phyloP scores from a whole-genome alignment of 64 coral and sea anemone genomes.

The Montipora efflorescens region DNA sequence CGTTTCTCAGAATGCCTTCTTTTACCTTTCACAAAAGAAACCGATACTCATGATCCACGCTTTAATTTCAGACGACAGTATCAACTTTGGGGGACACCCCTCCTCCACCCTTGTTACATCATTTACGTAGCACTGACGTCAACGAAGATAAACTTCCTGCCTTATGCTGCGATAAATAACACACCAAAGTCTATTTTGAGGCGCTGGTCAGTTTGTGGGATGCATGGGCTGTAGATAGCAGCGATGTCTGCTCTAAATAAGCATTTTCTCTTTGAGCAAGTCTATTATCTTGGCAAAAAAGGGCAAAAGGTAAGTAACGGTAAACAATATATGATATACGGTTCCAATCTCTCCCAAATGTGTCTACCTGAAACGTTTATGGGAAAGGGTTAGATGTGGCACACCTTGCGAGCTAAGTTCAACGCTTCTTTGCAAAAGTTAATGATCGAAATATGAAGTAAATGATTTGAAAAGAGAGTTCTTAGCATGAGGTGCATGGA shows the following conservation, averaged over 20 bases:
- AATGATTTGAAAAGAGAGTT: neutral
- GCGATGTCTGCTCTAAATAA: neutral
- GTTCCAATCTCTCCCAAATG: too few relatives aligned
- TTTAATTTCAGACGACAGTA: too few relatives aligned
- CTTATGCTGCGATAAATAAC: neutral
- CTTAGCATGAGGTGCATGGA: too few relatives aligned
- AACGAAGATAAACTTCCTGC: neutral
- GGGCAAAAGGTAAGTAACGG: neutral
- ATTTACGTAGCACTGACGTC: slow-evolving; percentile 19
- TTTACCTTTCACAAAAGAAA: too few relatives aligned
- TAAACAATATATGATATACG: neutral
- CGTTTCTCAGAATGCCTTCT: too few relatives aligned
- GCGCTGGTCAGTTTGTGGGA: neutral
- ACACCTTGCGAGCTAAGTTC: neutral
- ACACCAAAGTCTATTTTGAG: neutral
- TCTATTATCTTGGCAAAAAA: slow-evolving; percentile 1
- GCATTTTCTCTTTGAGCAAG: neutral
- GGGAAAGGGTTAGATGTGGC: neutral
- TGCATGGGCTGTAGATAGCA: neutral
- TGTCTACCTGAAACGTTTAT: neutral
- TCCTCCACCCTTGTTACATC: slow-evolving; percentile 12
- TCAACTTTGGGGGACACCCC: neutral
- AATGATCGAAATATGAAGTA: neutral
- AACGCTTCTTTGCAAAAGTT: neutral
- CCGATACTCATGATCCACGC: too few relatives aligned